Conservation (phyloP, 1,140 invertebrate genomes). For the Hydropsyche tenuis region DNA sequence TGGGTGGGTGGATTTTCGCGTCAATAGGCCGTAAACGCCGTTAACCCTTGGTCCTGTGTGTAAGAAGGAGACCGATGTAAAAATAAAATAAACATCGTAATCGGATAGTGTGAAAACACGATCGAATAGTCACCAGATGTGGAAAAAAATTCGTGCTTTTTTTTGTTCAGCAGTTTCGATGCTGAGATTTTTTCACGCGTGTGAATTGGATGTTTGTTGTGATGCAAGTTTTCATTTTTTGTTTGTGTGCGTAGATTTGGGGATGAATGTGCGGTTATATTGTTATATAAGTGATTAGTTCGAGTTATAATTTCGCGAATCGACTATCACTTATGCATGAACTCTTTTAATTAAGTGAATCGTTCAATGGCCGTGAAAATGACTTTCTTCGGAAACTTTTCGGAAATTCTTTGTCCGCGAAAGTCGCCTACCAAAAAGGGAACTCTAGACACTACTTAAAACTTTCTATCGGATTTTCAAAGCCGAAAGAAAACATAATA, state of each 20-base stretch:
- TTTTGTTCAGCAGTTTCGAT: no score
- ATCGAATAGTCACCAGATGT: no score
- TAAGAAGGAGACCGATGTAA: neutral
- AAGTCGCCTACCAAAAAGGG: neutral
- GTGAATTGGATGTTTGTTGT: no score
- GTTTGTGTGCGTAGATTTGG: no score
- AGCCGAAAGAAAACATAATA: no score
- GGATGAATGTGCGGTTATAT: no score
- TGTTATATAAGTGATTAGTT: no score
- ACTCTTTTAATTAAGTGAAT: conserved; percentile 21
- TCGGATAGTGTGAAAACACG: conserved; percentile 10
- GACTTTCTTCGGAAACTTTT: conserved; percentile 16
- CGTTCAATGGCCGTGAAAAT: conserved; percentile 24
- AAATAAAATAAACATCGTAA: neutral
- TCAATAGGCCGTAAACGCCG: conserved; percentile 18
- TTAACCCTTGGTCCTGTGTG: neutral
- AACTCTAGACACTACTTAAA: conserved; percentile 21
- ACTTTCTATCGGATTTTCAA: neutral
- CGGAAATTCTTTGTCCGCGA: neutral
- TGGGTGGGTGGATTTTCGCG: neutral
- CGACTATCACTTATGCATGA: conserved; percentile 26
- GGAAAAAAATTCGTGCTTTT: no score
- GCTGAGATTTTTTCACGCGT: no score
- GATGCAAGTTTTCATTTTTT: no score
- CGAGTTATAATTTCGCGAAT: conserved; percentile 1